Evolutionary conservation across 2,113 vertebrate genomes (phyloP).

Genomic region (Callorhinus ursinus): DNA sequence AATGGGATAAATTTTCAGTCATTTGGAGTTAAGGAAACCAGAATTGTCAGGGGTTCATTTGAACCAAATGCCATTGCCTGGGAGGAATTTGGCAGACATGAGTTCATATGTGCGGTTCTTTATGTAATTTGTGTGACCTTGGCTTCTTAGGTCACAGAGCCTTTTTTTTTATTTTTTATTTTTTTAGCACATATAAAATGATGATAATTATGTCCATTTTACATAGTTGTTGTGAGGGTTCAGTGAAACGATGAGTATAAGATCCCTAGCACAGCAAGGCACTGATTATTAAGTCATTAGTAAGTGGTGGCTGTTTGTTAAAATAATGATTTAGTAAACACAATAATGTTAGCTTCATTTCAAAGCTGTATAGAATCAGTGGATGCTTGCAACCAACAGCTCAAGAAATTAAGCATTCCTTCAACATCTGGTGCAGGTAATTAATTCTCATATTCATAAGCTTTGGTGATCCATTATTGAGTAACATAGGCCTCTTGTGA

Average conservation of each 20-base stretch:
- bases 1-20: background rate
- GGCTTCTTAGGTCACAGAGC: background rate
- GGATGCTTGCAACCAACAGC: conserved; percentile 18
- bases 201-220: background rate
- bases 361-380: background rate
- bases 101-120: background rate
- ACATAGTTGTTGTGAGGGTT: background rate
- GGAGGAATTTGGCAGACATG: background rate
- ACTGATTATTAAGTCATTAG: background rate
- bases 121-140: background rate
- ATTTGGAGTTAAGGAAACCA: background rate
- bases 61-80: background rate
- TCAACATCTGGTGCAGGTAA: conserved; percentile 58
- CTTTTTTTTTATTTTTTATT: background rate
- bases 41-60: background rate
- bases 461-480: conserved; percentile 61
- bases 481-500: conserved; percentile 56
- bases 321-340: background rate
- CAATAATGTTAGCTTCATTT: background rate
- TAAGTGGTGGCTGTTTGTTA: background rate
- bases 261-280: background rate
- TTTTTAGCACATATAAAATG: background rate
- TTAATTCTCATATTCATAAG: conserved; percentile 68
- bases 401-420: conserved; percentile 58
- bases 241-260: background rate